Evolutionary conservation across 2,888 invertebrate species (phyloP).

Genomic region (Amphipoea lucens): DNA sequence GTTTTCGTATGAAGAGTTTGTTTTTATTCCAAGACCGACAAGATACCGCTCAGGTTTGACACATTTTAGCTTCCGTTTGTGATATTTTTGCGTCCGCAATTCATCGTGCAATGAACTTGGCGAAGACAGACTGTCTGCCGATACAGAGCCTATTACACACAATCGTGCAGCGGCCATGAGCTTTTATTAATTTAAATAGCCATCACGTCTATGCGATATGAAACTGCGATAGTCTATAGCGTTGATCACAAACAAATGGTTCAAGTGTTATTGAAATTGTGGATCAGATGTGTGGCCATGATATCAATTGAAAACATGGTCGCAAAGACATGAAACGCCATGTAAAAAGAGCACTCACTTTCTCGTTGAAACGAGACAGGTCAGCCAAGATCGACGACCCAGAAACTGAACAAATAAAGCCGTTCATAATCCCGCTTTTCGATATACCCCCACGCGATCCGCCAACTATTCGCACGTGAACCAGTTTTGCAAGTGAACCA

Average conservation of each 20-base stretch:
- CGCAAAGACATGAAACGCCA: slow-evolving; percentile 41
- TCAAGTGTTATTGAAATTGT: slow-evolving; percentile 21
- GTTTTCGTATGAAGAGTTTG: slow-evolving; percentile 43
- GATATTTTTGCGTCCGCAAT: slow-evolving; percentile 77
- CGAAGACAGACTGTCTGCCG: slow-evolving; percentile 77
- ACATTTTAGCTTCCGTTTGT: slow-evolving; percentile 78
- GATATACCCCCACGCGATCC: slow-evolving; percentile 75
- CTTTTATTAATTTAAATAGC: slow-evolving; percentile 47
- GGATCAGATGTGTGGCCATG: slow-evolving; percentile 5
- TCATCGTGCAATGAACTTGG: slow-evolving; percentile 79
- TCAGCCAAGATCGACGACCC: slow-evolving; percentile 85
- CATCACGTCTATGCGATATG: slow-evolving; percentile 10
- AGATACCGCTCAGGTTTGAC: slow-evolving; percentile 67
- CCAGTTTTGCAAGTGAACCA: slow-evolving; percentile 66
- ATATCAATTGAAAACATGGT: slow-evolving; percentile 25
- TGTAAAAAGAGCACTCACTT: slow-evolving; percentile 69
- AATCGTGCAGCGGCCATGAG: slow-evolving; percentile 43
- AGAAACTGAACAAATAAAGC: slow-evolving; percentile 78
- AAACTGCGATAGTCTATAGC: slow-evolving; percentile 28
- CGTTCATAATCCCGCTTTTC: slow-evolving; percentile 76
- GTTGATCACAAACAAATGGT: slow-evolving; percentile 14
- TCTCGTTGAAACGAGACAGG: slow-evolving; percentile 75
- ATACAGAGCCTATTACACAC: slow-evolving; percentile 42
- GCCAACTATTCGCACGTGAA: slow-evolving; percentile 70
- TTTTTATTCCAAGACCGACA: slow-evolving; percentile 56